Conservation (phyloP, 1,140 invertebrate genomes). For the Gyrodactylus bullatarudis region DNA sequence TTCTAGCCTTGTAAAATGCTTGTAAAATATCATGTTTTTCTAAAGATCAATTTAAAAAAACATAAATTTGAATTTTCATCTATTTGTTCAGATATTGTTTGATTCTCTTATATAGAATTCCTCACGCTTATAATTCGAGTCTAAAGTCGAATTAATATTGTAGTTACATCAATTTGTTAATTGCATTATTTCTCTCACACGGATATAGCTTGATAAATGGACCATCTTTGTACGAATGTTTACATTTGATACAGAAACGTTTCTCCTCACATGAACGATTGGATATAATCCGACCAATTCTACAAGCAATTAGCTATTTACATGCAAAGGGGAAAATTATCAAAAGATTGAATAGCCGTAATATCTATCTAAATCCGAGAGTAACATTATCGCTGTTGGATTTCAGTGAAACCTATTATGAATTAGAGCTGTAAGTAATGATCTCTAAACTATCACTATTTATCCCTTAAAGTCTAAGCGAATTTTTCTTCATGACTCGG, state of each 20-base stretch:
- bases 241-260: constrained; percentile 14
- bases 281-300: constrained; percentile 15
- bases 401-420: constrained; percentile 11
- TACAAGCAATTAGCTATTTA: constrained; percentile 22
- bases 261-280: constrained; percentile 14
- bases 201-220: constrained; percentile 13
- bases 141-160: not conserved
- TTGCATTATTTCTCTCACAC: constrained; percentile 11
- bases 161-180: too few relatives aligned
- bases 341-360: constrained; percentile 19
- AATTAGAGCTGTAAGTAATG: not conserved
- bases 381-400: constrained; percentile 22
- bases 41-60: too few relatives aligned
- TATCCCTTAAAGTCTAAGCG: too few relatives aligned
- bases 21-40: too few relatives aligned
- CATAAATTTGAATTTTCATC: too few relatives aligned
- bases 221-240: constrained; percentile 16
- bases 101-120: too few relatives aligned
- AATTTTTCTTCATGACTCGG: too few relatives aligned
- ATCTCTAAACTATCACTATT: not conserved
- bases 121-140: not conserved
- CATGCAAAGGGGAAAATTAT: constrained; percentile 19
- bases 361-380: constrained; percentile 21
- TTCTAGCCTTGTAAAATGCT: too few relatives aligned
- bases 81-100: too few relatives aligned